Percentiles rank a stretch among this genome's conserved stretches.
Evolutionary conservation across 2,888 invertebrate genomes (phyloP).

Genomic region (Hipparchia semele): DNA sequence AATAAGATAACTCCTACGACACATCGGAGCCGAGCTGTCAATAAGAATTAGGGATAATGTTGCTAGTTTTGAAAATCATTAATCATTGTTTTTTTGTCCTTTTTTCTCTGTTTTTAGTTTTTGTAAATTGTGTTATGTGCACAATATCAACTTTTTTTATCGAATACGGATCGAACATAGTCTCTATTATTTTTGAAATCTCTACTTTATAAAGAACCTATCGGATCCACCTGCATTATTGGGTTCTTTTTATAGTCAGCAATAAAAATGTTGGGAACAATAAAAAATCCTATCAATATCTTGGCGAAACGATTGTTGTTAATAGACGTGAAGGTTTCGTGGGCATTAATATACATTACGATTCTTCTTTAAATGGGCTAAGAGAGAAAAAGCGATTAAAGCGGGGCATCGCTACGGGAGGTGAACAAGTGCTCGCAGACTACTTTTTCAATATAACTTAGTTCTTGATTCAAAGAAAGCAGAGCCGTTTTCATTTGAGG

Average conservation of each 20-base stretch:
- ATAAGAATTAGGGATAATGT: conserved; percentile 75
- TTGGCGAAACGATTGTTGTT: conserved; percentile 47
- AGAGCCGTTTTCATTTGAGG: too few relatives aligned
- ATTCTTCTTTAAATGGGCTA: conserved; percentile 59
- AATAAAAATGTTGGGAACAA: conserved; percentile 33
- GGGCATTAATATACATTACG: conserved; percentile 67
- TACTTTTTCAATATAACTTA: conserved; percentile 50
- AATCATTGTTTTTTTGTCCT: conserved; percentile 36
- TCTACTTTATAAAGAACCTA: conserved; percentile 3
- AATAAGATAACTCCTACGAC: conserved; percentile 73
- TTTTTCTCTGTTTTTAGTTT: background rate
- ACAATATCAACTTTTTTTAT: background rate
- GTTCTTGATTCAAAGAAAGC: conserved; percentile 6
- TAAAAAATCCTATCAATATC: conserved; percentile 41
- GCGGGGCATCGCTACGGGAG: conserved; percentile 58
- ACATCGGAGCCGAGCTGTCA: conserved; percentile 64
- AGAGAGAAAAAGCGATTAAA: conserved; percentile 54
- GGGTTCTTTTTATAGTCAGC: conserved; percentile 5
- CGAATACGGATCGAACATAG: background rate
- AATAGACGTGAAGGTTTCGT: conserved; percentile 53
- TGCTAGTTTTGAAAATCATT: conserved; percentile 52
- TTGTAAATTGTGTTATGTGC: background rate
- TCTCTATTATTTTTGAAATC: background rate
- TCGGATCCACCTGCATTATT: background rate
- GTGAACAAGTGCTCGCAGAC: conserved; percentile 48